A percentile compares a stretch with the other conserved stretches of the same genome.
These are phyloP conservation scores for Sapajus apella DNA, from an alignment of 2,113 vertebrate species.

Conservation along the genomic window DNA sequence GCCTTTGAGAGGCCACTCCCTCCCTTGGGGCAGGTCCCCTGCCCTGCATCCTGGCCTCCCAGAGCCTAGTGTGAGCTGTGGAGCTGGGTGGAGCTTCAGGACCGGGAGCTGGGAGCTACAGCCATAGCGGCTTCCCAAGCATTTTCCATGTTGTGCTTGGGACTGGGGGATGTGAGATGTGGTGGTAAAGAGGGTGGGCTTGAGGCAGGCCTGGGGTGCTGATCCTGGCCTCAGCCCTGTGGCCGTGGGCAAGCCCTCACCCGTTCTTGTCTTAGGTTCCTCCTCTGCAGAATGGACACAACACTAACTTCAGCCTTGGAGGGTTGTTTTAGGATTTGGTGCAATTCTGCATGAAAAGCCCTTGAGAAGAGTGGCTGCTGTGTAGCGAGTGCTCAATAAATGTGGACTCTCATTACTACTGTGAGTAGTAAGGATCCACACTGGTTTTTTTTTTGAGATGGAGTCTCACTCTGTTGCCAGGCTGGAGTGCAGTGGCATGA, in stretches of 20 bases:
- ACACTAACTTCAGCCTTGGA: no score
- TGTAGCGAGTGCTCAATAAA: not conserved
- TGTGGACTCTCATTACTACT: not conserved
- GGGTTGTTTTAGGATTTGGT: not conserved
- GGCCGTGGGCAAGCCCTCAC: not conserved
- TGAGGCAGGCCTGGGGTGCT: not conserved
- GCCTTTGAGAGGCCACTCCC: not conserved
- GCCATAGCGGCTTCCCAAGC: not conserved
- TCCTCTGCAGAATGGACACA: not conserved
- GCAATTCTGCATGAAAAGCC: not conserved
- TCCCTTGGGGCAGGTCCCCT: not conserved
- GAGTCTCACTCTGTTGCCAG: no score
- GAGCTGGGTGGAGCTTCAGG: rapidly evolving
- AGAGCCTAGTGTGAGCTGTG: not conserved
- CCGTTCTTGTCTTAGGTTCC: no score
- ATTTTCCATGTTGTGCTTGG: rapidly evolving
- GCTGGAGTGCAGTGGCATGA: no score
- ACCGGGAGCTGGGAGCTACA: no score
- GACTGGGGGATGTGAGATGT: not conserved
- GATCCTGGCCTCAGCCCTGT: not conserved
- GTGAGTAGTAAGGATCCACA: not conserved
- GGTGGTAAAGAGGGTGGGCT: not conserved
- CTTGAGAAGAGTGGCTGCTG: not conserved
- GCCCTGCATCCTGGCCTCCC: not conserved
- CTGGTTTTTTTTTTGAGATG: no score